Conservation (phyloP, 2,113 vertebrate genomes). For the Eurystomus gularis region DNA sequence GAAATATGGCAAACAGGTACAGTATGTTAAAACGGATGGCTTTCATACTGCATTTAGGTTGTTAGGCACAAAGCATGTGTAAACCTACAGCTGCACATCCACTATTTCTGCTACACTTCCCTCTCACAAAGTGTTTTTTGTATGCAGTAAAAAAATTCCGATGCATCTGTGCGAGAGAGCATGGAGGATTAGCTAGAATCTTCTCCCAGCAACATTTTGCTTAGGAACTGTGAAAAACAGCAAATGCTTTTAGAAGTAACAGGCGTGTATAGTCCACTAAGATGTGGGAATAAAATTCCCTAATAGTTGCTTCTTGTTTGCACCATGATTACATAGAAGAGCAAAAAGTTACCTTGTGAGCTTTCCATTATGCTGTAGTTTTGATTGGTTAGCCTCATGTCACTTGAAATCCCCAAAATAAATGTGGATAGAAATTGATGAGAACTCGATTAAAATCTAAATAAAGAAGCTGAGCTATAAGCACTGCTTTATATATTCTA, state of each 20-base stretch:
- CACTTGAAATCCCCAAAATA: background rate
- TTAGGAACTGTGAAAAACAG: background rate
- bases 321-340: background rate
- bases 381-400: background rate
- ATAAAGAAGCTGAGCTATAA: background rate
- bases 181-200: background rate
- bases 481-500: background rate
- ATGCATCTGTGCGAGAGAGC: background rate
- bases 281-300: background rate
- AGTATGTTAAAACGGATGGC: constrained; percentile 72
- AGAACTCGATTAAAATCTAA: background rate
- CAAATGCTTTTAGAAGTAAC: background rate
- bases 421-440: background rate
- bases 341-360: background rate
- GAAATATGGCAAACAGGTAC: constrained; percentile 78
- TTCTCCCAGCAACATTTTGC: background rate
- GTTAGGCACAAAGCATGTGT: constrained; percentile 33
- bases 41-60: constrained; percentile 47
- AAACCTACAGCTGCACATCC: background rate
- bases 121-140: background rate
- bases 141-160: background rate
- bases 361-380: background rate
- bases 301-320: background rate
- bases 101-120: background rate
- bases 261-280: background rate